A percentile compares a stretch with the other conserved stretches of the same genome.
These are phyloP conservation scores for Prochilodus magdalenae DNA, from an alignment of 2,113 vertebrate genomes.

Conservation along the genomic window DNA sequence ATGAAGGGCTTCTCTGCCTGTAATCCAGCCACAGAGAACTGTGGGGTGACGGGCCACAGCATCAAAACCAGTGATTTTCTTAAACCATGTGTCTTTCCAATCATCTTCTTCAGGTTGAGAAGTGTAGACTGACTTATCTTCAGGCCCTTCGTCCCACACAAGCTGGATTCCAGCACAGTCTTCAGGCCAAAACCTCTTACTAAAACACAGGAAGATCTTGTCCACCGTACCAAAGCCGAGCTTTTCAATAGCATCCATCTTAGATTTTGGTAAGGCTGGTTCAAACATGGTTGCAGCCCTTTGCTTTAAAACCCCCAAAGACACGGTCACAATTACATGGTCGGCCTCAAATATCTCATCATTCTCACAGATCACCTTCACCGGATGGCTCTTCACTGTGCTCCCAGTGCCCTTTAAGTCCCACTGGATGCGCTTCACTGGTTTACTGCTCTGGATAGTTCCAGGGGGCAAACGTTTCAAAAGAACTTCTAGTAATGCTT, in stretches of 20 bases:
- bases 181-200: conserved; percentile 64
- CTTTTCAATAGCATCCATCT: conserved; percentile 61
- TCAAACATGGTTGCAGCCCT: conserved; percentile 58
- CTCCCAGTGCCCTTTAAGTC: background rate
- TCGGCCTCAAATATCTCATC: conserved; percentile 57
- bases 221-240: conserved; percentile 65
- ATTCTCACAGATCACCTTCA: conserved; percentile 58
- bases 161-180: conserved; percentile 67
- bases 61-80: conserved; percentile 71
- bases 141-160: conserved; percentile 64
- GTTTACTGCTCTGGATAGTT: conserved; percentile 41
- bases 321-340: conserved; percentile 64
- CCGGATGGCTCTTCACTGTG: conserved; percentile 25
- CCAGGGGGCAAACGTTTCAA: conserved; percentile 55
- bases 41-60: conserved; percentile 64
- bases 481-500: conserved; percentile 57
- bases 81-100: conserved; percentile 64
- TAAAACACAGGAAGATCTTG: conserved; percentile 69
- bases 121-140: conserved; percentile 52
- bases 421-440: conserved; percentile 57
- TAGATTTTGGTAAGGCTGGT: conserved; percentile 56
- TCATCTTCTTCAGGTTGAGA: conserved; percentile 28
- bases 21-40: conserved; percentile 69
- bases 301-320: conserved; percentile 60
- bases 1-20: conserved; percentile 64